Conservation (phyloP, 2,797 vertebrate species). For the Myoxocephalus aenaeus region DNA sequence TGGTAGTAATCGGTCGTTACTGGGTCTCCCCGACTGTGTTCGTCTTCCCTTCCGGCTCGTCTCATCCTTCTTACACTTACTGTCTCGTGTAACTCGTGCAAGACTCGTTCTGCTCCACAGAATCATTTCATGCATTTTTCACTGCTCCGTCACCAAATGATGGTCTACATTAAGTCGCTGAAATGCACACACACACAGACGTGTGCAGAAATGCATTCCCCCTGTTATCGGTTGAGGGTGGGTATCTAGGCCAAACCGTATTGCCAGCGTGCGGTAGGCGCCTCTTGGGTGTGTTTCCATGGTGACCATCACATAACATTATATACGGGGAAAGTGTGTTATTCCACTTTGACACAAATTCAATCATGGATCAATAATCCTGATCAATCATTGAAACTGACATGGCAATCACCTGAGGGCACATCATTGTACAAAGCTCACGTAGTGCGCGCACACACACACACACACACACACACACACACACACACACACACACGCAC, state of each 20-base stretch:
- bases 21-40: conserved; percentile 57
- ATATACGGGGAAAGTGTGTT: conserved; percentile 66
- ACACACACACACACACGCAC: not conserved
- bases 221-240: conserved; percentile 68
- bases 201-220: conserved; percentile 43
- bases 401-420: conserved; percentile 67
- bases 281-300: conserved; percentile 79
- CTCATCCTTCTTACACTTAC: conserved; percentile 65
- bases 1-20: conserved; percentile 54
- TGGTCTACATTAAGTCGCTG: conserved; percentile 69
- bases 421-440: conserved; percentile 32
- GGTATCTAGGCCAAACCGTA: conserved; percentile 82
- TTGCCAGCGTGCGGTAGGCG: conserved; percentile 69
- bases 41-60: conserved; percentile 53
- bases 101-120: conserved; percentile 72
- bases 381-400: conserved; percentile 60
- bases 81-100: conserved; percentile 69
- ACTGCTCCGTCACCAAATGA: conserved; percentile 63
- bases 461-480: conserved; percentile 1
- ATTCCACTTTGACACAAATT: conserved; percentile 34
- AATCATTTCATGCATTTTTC: conserved; percentile 79
- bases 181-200: conserved; percentile 34
- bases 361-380: conserved; percentile 69
- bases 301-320: conserved; percentile 80
- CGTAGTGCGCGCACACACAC: conserved; percentile 14